phyloP scores from a whole-genome alignment of 2,113 vertebrate genomes.

The Rana temporaria region DNA sequence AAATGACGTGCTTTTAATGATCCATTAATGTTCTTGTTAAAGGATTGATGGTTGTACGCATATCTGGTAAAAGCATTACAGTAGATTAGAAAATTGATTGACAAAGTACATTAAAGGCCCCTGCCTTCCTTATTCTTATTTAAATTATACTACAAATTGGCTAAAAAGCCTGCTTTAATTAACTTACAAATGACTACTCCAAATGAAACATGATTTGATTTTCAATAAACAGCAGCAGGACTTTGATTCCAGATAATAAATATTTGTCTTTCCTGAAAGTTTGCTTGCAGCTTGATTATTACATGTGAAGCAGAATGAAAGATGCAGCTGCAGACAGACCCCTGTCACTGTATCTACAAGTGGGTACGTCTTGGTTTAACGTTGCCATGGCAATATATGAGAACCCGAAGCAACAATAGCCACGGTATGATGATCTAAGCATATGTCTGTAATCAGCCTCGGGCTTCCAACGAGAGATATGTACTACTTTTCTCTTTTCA shows the following conservation, averaged over 20 bases:
- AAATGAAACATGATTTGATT: slow-evolving; percentile 10
- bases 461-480: slow-evolving; percentile 62
- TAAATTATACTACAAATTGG: slow-evolving; percentile 32
- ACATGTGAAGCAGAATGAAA: slow-evolving; percentile 33
- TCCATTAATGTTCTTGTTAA: not conserved
- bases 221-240: not conserved
- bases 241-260: slow-evolving; percentile 10
- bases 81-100: not conserved
- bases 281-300: slow-evolving; percentile 19
- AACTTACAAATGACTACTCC: slow-evolving; percentile 7
- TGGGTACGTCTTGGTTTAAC: slow-evolving; percentile 68
- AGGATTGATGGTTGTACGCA: not conserved
- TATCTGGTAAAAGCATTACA: not conserved
- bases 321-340: slow-evolving; percentile 29
- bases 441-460: slow-evolving; percentile 59
- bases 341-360: slow-evolving; percentile 66
- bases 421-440: slow-evolving; percentile 61
- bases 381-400: slow-evolving; percentile 81
- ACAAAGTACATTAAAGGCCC: not conserved
- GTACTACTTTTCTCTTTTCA: slow-evolving; percentile 60
- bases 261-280: slow-evolving; percentile 2
- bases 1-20: too few species aligned
- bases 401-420: slow-evolving; percentile 63
- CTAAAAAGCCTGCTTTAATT: not conserved
- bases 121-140: not conserved